phyloP scores from a whole-genome alignment of 2,113 vertebrate genomes.

The Sapajus apella region DNA sequence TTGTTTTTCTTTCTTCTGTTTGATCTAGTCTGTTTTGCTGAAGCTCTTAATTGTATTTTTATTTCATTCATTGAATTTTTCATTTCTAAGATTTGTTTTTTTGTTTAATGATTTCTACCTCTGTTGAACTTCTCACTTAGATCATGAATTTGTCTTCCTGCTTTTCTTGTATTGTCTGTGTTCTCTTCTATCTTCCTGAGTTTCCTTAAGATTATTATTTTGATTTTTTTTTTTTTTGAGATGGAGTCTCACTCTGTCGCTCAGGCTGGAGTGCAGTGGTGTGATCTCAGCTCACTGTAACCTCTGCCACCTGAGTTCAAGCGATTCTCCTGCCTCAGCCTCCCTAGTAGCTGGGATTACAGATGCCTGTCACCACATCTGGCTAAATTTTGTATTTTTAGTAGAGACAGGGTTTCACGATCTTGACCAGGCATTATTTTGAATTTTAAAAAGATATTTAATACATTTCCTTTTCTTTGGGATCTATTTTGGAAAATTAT shows the following conservation, averaged over 20 bases:
- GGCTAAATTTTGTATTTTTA: too few relatives aligned
- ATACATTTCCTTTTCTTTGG: neutral
- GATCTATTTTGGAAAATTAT: neutral
- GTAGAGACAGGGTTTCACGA: too few relatives aligned
- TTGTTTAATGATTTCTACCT: neutral
- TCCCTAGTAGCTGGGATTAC: too few relatives aligned
- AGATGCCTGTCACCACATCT: too few relatives aligned
- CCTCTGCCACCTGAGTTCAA: too few relatives aligned
- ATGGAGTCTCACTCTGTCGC: too few relatives aligned
- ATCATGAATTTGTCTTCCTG: neutral
- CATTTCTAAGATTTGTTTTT: neutral
- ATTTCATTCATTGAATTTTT: neutral
- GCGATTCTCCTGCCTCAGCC: too few relatives aligned
- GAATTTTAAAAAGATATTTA: neutral
- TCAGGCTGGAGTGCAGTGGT: too few relatives aligned
- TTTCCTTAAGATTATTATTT: neutral
- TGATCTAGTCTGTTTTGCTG: neutral
- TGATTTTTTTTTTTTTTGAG: too few relatives aligned
- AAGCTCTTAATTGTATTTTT: neutral
- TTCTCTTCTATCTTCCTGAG: neutral
- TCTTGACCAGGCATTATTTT: neutral
- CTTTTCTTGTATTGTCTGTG: neutral
- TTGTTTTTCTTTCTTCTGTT: too few relatives aligned
- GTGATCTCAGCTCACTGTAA: too few relatives aligned
- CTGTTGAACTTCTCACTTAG: neutral